A percentile compares a stretch with the other conserved stretches of the same genome.
These are phyloP conservation scores for Idaea straminata DNA, from an alignment of 2,888 invertebrate genomes.

Conservation along the genomic window DNA sequence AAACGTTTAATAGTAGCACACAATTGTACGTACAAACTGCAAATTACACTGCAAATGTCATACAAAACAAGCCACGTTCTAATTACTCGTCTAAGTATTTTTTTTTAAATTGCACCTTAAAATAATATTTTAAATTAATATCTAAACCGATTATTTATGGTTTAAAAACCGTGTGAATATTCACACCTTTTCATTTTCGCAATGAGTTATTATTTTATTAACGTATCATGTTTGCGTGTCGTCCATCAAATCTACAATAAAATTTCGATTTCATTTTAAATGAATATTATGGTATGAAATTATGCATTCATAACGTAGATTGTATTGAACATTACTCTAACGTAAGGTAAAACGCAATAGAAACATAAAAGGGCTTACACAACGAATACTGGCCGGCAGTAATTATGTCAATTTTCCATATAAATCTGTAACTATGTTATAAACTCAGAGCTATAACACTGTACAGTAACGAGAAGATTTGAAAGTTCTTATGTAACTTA, in stretches of 20 bases:
- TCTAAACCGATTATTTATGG: background rate
- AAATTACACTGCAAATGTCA: background rate
- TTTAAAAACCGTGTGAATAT: background rate
- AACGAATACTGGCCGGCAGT: constrained; percentile 14
- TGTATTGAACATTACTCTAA: constrained; percentile 6
- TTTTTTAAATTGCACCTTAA: too few relatives aligned
- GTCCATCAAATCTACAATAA: constrained; percentile 16
- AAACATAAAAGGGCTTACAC: constrained; percentile 20
- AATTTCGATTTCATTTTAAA: constrained; percentile 13
- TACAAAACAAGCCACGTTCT: too few relatives aligned
- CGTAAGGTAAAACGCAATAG: constrained; percentile 12
- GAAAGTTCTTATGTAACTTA: background rate
- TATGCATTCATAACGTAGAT: background rate
- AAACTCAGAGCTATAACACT: background rate
- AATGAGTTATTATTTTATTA: constrained; percentile 1
- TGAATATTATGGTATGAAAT: background rate
- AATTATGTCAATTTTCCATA: constrained; percentile 24
- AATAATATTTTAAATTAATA: background rate
- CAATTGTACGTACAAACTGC: background rate
- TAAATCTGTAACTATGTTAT: constrained; percentile 9
- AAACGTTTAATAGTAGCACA: background rate
- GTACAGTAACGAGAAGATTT: background rate
- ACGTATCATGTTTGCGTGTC: constrained; percentile 5
- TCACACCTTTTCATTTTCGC: constrained; percentile 3
- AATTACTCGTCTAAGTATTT: too few relatives aligned